Evolutionary conservation across 2,888 invertebrate species (phyloP).

Genomic region (Trichogramma evanescens): DNA sequence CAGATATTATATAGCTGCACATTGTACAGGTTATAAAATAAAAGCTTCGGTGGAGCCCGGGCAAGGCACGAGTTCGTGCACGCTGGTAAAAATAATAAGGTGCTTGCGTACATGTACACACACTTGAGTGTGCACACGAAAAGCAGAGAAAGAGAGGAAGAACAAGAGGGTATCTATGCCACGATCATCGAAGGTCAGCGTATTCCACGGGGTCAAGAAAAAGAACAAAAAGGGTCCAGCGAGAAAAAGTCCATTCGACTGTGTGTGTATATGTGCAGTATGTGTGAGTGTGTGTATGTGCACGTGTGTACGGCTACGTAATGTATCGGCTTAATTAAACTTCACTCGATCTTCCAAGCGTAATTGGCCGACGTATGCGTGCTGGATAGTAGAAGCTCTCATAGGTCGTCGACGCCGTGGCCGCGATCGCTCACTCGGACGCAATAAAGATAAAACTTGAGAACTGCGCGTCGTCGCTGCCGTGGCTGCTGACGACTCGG

Average conservation of each 20-base stretch:
- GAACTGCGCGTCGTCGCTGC: too few species aligned
- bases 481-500: too few species aligned
- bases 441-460: too few species aligned
- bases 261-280: slow-evolving; percentile 23
- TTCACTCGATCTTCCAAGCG: slow-evolving; percentile 25
- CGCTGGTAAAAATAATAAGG: slow-evolving; percentile 22
- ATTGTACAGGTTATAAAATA: background rate
- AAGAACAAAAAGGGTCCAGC: background rate
- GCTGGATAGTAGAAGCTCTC: too few species aligned
- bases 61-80: slow-evolving; percentile 7
- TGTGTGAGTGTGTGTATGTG: slow-evolving; percentile 3
- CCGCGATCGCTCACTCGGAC: too few species aligned
- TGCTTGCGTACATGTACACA: background rate
- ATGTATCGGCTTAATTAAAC: slow-evolving; percentile 30
- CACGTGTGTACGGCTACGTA: slow-evolving; percentile 15
- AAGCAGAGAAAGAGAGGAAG: too few species aligned
- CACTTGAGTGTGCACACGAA: too few species aligned
- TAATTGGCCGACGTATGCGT: slow-evolving; percentile 11
- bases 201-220: slow-evolving; percentile 7
- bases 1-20: too few species aligned
- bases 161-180: slow-evolving; percentile 22
- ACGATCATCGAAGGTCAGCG: slow-evolving; percentile 25
- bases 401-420: too few species aligned
- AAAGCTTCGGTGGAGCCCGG: background rate
- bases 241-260: slow-evolving; percentile 5